Evolutionary conservation across 2,797 vertebrate genomes (phyloP).

Genomic region (Bufotes viridis): DNA sequence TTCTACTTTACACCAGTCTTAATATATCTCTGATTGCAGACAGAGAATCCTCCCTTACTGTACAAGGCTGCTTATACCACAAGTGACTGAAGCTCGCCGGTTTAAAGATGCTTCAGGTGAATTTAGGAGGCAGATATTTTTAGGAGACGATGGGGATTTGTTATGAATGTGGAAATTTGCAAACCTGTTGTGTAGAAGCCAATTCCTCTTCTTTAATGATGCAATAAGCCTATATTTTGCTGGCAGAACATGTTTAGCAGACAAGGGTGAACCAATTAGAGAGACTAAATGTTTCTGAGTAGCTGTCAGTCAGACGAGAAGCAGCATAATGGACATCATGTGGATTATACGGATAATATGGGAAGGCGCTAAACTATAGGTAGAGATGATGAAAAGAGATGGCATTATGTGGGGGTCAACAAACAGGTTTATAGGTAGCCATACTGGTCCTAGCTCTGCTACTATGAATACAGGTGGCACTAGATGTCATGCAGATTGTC

Average conservation of each 20-base stretch:
- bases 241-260: background rate
- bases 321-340: background rate
- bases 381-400: background rate
- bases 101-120: background rate
- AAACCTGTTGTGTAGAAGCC: background rate
- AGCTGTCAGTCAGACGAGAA: background rate
- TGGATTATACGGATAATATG: background rate
- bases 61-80: background rate
- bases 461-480: background rate
- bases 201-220: constrained; percentile 1
- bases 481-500: background rate
- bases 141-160: constrained; percentile 1
- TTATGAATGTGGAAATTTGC: constrained; percentile 7
- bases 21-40: background rate
- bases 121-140: background rate
- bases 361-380: background rate
- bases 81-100: background rate
- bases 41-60: background rate
- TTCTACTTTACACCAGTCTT: no score
- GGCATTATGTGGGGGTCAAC: background rate
- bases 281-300: background rate
- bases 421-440: background rate
- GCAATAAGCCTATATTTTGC: background rate
- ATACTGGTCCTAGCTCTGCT: background rate
- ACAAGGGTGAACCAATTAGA: constrained; percentile 1